These are phyloP conservation scores for Synanthedon andrenaeformis DNA, from an alignment of 2,888 invertebrate genomes.

Conservation along the genomic window DNA sequence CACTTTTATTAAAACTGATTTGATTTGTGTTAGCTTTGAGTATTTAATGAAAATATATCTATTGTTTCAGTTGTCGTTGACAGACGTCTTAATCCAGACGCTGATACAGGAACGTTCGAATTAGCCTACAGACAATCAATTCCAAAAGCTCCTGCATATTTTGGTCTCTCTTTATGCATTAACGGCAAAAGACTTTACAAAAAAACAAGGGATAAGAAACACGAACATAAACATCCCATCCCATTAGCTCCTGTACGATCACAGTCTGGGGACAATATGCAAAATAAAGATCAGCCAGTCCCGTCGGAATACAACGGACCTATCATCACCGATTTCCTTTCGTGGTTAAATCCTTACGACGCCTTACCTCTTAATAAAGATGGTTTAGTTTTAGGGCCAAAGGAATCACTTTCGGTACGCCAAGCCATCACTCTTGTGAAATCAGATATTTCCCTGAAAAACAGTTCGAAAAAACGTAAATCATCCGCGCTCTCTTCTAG, in stretches of 20 bases:
- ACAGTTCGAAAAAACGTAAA: constrained; percentile 60
- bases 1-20: background rate
- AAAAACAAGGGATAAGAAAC: constrained; percentile 48
- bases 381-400: constrained; percentile 39
- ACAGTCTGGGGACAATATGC: constrained; percentile 30
- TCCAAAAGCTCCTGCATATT: constrained; percentile 83
- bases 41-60: background rate
- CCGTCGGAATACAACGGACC: constrained; percentile 73
- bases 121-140: constrained; percentile 81
- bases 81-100: constrained; percentile 75
- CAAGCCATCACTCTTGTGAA: constrained; percentile 61
- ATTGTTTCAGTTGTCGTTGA: constrained; percentile 80
- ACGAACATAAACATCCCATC: constrained; percentile 41
- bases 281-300: constrained; percentile 34
- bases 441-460: constrained; percentile 47
- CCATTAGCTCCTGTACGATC: constrained; percentile 28
- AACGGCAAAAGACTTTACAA: constrained; percentile 74
- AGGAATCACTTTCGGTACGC: constrained; percentile 58
- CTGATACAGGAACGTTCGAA: constrained; percentile 86
- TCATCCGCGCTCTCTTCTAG: constrained; percentile 62
- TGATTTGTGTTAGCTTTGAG: background rate
- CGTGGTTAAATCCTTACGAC: constrained; percentile 72
- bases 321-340: constrained; percentile 76
- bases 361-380: constrained; percentile 46
- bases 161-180: constrained; percentile 78